Conservation (phyloP, 2,888 invertebrate genomes). For the Fragum fragum region DNA sequence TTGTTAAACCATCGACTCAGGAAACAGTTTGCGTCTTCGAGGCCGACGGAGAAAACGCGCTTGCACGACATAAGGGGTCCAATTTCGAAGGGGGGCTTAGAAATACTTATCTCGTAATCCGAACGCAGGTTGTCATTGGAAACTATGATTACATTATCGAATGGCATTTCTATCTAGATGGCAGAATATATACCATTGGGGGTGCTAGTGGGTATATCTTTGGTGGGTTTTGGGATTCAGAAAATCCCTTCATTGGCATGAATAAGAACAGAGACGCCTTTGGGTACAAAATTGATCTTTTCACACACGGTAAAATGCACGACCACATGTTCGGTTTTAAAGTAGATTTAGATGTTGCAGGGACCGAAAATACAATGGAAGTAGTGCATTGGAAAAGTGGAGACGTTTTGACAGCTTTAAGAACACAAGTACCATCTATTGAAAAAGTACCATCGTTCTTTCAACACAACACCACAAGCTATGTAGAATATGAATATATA, state of each 20-base stretch:
- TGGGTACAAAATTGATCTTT: slow-evolving; percentile 53
- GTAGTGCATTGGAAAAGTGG: slow-evolving; percentile 72
- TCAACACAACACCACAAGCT: slow-evolving; percentile 70
- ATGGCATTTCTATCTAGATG: slow-evolving; percentile 68
- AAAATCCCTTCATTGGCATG: slow-evolving; percentile 61
- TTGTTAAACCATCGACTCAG: slow-evolving; percentile 44
- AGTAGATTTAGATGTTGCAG: slow-evolving; percentile 73
- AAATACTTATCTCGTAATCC: slow-evolving; percentile 62
- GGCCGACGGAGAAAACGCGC: slow-evolving; percentile 64
- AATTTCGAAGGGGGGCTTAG: slow-evolving; percentile 67
- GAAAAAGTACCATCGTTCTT: slow-evolving; percentile 62
- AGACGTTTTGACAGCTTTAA: slow-evolving; percentile 60
- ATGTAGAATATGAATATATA: slow-evolving; percentile 68
- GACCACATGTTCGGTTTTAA: slow-evolving; percentile 76
- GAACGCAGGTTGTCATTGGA: slow-evolving; percentile 60
- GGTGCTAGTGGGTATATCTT: slow-evolving; percentile 66
- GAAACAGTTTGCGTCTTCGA: slow-evolving; percentile 74
- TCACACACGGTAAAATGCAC: slow-evolving; percentile 69
- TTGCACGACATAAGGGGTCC: slow-evolving; percentile 67
- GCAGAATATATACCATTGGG: slow-evolving; percentile 61
- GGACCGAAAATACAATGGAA: slow-evolving; percentile 68
- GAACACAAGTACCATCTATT: slow-evolving; percentile 49
- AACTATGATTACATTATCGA: slow-evolving; percentile 74
- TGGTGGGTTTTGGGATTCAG: slow-evolving; percentile 65
- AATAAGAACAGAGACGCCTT: slow-evolving; percentile 63